phyloP scores from a whole-genome alignment of 2,888 invertebrate species.

The Charanyca ferruginea region DNA sequence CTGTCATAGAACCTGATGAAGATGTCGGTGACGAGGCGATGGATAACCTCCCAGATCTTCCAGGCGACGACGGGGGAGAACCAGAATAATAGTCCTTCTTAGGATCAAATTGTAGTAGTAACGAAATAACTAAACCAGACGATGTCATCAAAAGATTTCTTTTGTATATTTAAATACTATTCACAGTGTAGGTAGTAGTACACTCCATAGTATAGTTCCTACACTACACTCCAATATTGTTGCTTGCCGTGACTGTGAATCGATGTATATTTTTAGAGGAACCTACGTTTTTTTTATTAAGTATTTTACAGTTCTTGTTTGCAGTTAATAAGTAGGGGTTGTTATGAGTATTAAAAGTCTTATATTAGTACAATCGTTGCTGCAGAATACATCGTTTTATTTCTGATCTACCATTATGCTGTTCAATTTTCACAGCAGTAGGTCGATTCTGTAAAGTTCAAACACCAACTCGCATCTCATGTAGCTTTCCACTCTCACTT shows the following conservation, averaged over 20 bases:
- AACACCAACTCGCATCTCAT: too few species aligned
- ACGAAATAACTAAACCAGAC: neutral
- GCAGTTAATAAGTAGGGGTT: constrained; percentile 41
- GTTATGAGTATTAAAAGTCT: constrained; percentile 26
- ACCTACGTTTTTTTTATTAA: constrained; percentile 34
- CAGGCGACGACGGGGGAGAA: too few species aligned
- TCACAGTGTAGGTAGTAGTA: too few species aligned
- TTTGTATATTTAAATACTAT: neutral
- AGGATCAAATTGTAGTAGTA: neutral
- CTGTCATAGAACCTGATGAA: too few species aligned
- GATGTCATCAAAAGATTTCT: neutral
- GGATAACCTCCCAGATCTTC: too few species aligned
- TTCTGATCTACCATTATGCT: constrained; percentile 49
- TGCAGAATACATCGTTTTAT: constrained; percentile 35
- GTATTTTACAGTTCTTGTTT: constrained; percentile 50
- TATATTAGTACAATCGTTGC: constrained; percentile 17
- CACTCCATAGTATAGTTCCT: neutral
- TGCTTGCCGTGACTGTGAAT: neutral
- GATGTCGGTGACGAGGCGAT: too few species aligned
- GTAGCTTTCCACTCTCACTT: too few species aligned
- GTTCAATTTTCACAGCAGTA: too few species aligned
- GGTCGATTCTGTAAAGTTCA: too few species aligned
- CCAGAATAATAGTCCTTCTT: neutral
- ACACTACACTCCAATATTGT: neutral
- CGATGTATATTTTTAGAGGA: constrained; percentile 25